Evolutionary conservation across 2,888 invertebrate genomes (phyloP).

Genomic region (Phyllotreta cruciferae): DNA sequence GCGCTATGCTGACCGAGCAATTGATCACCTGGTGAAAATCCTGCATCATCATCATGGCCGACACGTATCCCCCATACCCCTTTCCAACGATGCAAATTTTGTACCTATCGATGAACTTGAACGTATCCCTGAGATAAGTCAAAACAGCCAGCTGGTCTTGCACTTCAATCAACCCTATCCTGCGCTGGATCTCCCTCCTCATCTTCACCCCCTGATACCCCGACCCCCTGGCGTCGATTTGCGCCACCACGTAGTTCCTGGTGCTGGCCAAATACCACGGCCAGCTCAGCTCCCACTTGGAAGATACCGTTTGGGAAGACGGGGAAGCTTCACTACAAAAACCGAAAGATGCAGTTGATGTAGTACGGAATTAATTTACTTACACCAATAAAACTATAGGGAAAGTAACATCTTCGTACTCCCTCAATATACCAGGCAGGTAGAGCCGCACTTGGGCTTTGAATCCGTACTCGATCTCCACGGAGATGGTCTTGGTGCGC

Average conservation of each 20-base stretch:
- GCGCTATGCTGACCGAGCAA: constrained; percentile 87
- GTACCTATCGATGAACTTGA: constrained; percentile 81
- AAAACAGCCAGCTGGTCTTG: constrained; percentile 68
- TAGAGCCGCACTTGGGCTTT: constrained; percentile 79
- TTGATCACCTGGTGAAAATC: constrained; percentile 79
- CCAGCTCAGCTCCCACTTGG: constrained; percentile 82
- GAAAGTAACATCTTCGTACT: constrained; percentile 81
- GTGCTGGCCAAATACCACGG: constrained; percentile 84
- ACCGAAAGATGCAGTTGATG: too few relatives aligned
- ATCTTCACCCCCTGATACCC: constrained; percentile 65
- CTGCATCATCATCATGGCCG: constrained; percentile 79
- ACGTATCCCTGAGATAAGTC: constrained; percentile 78
- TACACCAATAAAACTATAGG: constrained; percentile 86
- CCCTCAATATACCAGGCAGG: constrained; percentile 82
- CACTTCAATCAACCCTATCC: constrained; percentile 69
- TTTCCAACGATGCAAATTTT: constrained; percentile 86
- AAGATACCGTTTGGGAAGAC: constrained; percentile 83
- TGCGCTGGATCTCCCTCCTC: constrained; percentile 74
- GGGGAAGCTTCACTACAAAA: constrained; percentile 76
- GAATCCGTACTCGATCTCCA: constrained; percentile 71
- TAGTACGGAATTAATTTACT: too few relatives aligned
- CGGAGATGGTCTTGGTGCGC: constrained; percentile 71
- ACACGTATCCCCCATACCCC: constrained; percentile 89
- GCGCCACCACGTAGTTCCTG: constrained; percentile 83
- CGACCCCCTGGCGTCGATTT: constrained; percentile 89